A percentile compares a stretch with the other conserved stretches of the same genome.
Conservation (phyloP, 2,113 vertebrate genomes). For the Sapayoa aenigma region DNA sequence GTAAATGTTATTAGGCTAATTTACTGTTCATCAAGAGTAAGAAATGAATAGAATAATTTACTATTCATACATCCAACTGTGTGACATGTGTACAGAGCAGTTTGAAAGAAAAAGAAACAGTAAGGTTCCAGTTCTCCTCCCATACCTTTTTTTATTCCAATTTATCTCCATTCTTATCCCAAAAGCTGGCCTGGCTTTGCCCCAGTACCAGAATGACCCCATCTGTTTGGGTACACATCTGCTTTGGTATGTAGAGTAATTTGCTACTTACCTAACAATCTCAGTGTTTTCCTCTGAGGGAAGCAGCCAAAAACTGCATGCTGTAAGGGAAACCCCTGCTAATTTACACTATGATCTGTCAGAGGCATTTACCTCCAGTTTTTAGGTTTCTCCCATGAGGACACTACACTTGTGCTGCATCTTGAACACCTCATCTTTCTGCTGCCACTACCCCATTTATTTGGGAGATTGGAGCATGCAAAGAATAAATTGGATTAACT, state of each 20-base stretch:
- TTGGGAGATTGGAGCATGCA: neutral
- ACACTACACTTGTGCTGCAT: neutral
- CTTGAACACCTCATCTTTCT: neutral
- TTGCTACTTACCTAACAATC: neutral
- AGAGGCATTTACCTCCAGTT: neutral
- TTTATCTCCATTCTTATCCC: neutral
- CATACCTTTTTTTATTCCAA: conserved; percentile 8
- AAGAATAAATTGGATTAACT: neutral
- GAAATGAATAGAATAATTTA: conserved; percentile 71
- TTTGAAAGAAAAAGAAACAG: conserved; percentile 24
- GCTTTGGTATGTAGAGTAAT: neutral
- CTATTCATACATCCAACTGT: conserved; percentile 60
- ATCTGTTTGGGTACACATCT: conserved; percentile 18
- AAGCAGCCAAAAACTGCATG: neutral
- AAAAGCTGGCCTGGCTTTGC: neutral
- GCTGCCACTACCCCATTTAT: neutral
- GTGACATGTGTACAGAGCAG: conserved; percentile 56
- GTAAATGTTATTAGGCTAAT: conserved; percentile 74
- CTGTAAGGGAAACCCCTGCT: neutral
- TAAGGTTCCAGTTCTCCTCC: neutral
- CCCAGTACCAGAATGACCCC: conserved; percentile 24
- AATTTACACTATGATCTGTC: neutral
- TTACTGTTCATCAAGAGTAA: conserved; percentile 70
- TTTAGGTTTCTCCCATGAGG: neutral
- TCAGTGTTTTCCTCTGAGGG: neutral